Conservation (phyloP, 2,888 invertebrate species). For the Abrostola tripartita region DNA sequence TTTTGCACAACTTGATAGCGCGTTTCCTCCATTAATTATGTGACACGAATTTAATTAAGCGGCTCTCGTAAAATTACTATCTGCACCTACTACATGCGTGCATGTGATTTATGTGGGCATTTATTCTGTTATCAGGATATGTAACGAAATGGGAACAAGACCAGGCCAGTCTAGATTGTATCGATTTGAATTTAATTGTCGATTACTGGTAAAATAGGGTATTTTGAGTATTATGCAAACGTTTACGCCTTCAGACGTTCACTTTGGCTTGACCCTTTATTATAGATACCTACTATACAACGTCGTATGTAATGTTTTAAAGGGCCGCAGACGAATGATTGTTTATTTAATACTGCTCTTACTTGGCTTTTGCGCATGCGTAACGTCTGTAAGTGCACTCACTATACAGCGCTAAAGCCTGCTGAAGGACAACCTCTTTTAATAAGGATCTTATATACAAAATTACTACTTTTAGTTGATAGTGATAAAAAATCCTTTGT, state of each 20-base stretch:
- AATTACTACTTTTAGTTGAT: too few relatives aligned
- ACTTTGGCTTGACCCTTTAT: background rate
- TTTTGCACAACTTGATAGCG: conserved; percentile 15
- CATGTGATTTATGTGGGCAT: conserved; percentile 31
- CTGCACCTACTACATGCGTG: conserved; percentile 9
- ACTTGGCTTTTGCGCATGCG: too few relatives aligned
- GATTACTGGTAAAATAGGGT: conserved; percentile 5
- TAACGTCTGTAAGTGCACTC: too few relatives aligned
- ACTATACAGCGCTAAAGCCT: too few relatives aligned
- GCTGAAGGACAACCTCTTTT: too few relatives aligned
- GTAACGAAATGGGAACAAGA: conserved; percentile 37
- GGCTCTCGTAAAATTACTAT: conserved; percentile 10
- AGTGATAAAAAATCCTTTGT: too few relatives aligned
- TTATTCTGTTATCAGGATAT: conserved; percentile 40
- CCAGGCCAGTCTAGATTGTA: conserved; percentile 26
- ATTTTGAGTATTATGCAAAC: background rate
- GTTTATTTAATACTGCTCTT: too few relatives aligned
- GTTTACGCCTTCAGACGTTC: conserved; percentile 1
- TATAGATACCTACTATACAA: too few relatives aligned
- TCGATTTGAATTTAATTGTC: conserved; percentile 21
- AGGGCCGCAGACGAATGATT: too few relatives aligned
- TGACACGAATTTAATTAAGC: conserved; percentile 16
- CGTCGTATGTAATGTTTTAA: too few relatives aligned
- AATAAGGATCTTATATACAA: too few relatives aligned
- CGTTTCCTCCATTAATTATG: conserved; percentile 42